A percentile compares a stretch with the other conserved stretches of the same genome.
phyloP scores from a whole-genome alignment of 2,113 vertebrate species.

The Halichoeres trimaculatus region DNA sequence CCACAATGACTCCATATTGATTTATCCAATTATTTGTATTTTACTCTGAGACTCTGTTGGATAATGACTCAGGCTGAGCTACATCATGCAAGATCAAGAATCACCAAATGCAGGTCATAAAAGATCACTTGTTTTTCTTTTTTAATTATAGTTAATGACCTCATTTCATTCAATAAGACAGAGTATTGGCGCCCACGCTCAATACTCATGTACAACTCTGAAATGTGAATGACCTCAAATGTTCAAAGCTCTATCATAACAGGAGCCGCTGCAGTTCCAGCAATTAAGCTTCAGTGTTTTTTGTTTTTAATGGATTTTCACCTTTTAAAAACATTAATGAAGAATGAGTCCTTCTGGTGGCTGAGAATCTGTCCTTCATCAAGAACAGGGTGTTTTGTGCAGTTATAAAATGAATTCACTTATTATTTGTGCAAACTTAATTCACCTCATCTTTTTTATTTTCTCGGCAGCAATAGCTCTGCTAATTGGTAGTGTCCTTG shows the following conservation, averaged over 20 bases:
- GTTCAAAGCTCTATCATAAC: background rate
- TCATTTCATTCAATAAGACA: background rate
- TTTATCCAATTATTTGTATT: too few relatives aligned
- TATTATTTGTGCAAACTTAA: background rate
- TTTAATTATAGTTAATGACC: background rate
- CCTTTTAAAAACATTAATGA: background rate
- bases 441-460: background rate
- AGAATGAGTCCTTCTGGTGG: background rate
- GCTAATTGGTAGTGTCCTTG: constrained; percentile 17
- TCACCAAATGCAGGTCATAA: too few relatives aligned
- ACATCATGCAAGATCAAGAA: too few relatives aligned
- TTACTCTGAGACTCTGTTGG: too few relatives aligned
- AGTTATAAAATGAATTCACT: background rate
- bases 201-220: background rate
- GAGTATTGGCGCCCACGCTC: background rate
- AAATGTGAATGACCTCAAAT: background rate
- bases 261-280: background rate
- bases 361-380: background rate
- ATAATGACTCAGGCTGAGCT: too few relatives aligned
- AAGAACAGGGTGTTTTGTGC: background rate
- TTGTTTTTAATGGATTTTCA: background rate
- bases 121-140: background rate
- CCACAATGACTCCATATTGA: too few relatives aligned
- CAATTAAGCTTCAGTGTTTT: background rate
- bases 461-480: background rate